A percentile compares a stretch with the other conserved stretches of the same genome.
These are phyloP conservation scores for Schizothorax lantsangensis DNA, from an alignment of 2,797 vertebrate species.

Conservation along the genomic window DNA sequence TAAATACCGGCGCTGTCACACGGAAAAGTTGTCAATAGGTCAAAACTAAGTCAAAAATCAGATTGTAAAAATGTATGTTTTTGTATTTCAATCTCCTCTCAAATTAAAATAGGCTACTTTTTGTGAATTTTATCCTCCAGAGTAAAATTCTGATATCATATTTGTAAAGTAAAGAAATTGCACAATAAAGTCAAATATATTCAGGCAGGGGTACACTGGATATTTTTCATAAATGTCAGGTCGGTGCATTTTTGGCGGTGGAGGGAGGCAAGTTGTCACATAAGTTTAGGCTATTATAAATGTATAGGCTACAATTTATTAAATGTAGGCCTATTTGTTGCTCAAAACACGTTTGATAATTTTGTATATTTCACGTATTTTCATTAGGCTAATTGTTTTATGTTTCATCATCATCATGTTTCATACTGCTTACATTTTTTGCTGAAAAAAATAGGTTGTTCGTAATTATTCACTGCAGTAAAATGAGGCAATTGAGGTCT, in stretches of 20 bases:
- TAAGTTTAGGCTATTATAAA: background rate
- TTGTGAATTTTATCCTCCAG: background rate
- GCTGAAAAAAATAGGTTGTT: background rate
- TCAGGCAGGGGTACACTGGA: background rate
- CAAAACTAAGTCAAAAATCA: background rate
- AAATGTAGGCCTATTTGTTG: background rate
- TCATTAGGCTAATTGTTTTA: background rate
- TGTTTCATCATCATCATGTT: background rate
- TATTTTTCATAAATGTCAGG: background rate
- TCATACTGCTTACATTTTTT: background rate
- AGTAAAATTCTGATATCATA: background rate
- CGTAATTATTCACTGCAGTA: background rate
- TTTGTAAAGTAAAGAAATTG: background rate
- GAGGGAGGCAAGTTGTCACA: background rate
- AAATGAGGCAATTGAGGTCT: background rate
- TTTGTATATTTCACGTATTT: background rate
- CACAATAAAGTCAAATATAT: background rate
- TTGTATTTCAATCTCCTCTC: background rate
- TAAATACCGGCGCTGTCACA: background rate
- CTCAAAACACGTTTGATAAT: background rate
- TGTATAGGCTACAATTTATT: background rate
- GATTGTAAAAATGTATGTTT: no score
- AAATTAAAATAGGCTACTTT: background rate
- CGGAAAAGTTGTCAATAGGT: background rate
- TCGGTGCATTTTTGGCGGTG: background rate